Conservation (phyloP, 2,888 invertebrate genomes). For the Yponomeuta plumbellus region DNA sequence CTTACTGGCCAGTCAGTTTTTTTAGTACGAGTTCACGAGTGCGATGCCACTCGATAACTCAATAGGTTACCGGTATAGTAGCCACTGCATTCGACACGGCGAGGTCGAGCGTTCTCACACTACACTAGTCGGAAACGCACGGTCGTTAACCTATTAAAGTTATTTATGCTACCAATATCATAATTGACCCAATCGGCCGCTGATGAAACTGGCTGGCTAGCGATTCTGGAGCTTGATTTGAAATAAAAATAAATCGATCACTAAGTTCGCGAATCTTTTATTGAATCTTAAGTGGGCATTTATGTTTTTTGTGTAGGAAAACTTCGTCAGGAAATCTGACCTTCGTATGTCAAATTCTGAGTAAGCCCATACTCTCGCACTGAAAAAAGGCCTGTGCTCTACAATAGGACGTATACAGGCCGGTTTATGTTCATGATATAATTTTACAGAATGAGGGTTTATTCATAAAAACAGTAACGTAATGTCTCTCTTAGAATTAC, state of each 20-base stretch:
- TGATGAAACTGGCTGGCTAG: background rate
- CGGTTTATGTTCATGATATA: no score
- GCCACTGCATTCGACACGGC: background rate
- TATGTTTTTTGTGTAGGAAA: no score
- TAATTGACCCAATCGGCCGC: conserved; percentile 21
- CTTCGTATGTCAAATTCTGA: no score
- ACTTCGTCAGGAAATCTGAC: no score
- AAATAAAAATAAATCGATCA: background rate
- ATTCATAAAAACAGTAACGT: no score
- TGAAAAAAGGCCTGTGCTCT: no score
- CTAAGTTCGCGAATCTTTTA: no score
- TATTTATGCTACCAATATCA: conserved; percentile 24
- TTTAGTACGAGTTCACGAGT: background rate
- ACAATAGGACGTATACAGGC: no score
- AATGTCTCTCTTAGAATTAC: no score
- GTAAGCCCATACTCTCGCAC: no score
- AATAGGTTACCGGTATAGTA: conserved; percentile 5
- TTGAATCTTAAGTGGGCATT: no score
- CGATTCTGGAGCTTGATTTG: background rate
- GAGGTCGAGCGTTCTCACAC: conserved; percentile 27
- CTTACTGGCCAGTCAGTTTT: background rate
- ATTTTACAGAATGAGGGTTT: no score
- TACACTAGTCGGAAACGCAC: conserved; percentile 26
- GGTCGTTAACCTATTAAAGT: conserved; percentile 27
- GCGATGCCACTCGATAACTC: background rate